Evolutionary conservation across 2,113 vertebrate genomes (phyloP).

Genomic region (Gobio gobio): DNA sequence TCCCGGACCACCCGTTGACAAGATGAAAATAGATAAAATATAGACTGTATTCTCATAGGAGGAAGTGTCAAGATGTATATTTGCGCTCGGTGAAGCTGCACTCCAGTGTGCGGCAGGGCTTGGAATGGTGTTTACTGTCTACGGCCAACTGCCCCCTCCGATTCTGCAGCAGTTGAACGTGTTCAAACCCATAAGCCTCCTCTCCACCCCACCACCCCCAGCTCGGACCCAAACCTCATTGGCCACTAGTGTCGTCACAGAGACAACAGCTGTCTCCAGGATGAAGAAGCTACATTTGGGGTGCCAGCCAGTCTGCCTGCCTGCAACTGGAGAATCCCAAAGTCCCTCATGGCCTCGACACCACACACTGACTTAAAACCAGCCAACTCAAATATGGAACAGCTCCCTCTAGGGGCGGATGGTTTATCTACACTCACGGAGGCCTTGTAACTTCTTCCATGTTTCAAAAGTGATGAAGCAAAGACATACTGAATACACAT

Average conservation of each 20-base stretch:
- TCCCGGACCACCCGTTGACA: not conserved
- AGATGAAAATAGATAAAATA: slow-evolving; percentile 26
- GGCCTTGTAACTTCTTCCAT: not conserved
- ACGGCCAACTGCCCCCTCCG: slow-evolving; percentile 73
- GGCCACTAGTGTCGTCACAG: slow-evolving; percentile 74
- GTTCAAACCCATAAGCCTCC: slow-evolving; percentile 59
- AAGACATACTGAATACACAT: not conserved
- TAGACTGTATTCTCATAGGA: slow-evolving; percentile 34
- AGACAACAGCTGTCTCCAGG: slow-evolving; percentile 81
- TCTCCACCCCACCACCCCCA: slow-evolving; percentile 20
- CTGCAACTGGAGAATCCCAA: slow-evolving; percentile 81
- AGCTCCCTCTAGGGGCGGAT: slow-evolving; percentile 68
- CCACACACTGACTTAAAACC: slow-evolving; percentile 61
- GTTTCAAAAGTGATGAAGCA: not conserved
- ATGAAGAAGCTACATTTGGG: slow-evolving; percentile 84
- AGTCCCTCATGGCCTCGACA: slow-evolving; percentile 69
- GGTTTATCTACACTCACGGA: not conserved
- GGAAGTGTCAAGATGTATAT: slow-evolving; percentile 62
- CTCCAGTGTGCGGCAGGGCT: slow-evolving; percentile 57
- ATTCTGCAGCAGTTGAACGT: slow-evolving; percentile 61
- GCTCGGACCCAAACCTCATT: slow-evolving; percentile 64
- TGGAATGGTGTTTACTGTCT: slow-evolving; percentile 83
- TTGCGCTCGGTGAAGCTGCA: slow-evolving; percentile 38
- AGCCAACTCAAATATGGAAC: slow-evolving; percentile 56
- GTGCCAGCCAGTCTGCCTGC: slow-evolving; percentile 90